phyloP scores from a whole-genome alignment of 1,140 invertebrate genomes.

The Vanessa tameamea region DNA sequence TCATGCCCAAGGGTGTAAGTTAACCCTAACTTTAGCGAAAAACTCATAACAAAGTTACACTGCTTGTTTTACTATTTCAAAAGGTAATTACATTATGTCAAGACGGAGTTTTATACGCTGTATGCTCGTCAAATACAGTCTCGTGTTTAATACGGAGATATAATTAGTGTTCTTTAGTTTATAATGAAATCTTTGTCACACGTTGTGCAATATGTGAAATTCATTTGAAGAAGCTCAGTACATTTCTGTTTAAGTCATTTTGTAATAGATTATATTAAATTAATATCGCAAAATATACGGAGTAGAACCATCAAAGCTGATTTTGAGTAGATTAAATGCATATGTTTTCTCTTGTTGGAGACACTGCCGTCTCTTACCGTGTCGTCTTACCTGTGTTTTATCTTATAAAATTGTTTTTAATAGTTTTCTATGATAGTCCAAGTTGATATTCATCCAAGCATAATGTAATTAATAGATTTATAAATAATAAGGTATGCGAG shows the following conservation, averaged over 20 bases:
- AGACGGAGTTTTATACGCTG: slow-evolving; percentile 6
- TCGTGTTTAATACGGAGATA: not conserved
- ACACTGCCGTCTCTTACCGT: no score
- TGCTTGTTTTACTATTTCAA: slow-evolving; percentile 26
- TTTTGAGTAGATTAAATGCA: no score
- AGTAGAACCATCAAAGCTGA: no score
- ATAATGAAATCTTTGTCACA: slow-evolving; percentile 13
- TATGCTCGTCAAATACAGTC: slow-evolving; percentile 10
- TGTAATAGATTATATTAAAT: not conserved
- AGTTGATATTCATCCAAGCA: no score
- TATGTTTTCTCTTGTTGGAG: no score
- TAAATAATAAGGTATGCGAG: no score
- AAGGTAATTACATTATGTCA: slow-evolving; percentile 23
- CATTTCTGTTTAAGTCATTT: not conserved
- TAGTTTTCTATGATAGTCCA: no score
- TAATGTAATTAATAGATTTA: no score
- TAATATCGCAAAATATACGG: no score
- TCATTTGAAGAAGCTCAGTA: not conserved
- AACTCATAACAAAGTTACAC: slow-evolving; percentile 29
- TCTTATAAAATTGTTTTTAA: no score
- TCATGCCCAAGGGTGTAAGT: slow-evolving; percentile 26
- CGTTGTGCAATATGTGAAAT: not conserved
- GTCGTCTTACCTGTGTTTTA: no score
- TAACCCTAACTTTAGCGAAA: slow-evolving; percentile 20
- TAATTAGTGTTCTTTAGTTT: not conserved